Conservation (phyloP, 2,113 vertebrate species). For the Cephalopterus ornatus region DNA sequence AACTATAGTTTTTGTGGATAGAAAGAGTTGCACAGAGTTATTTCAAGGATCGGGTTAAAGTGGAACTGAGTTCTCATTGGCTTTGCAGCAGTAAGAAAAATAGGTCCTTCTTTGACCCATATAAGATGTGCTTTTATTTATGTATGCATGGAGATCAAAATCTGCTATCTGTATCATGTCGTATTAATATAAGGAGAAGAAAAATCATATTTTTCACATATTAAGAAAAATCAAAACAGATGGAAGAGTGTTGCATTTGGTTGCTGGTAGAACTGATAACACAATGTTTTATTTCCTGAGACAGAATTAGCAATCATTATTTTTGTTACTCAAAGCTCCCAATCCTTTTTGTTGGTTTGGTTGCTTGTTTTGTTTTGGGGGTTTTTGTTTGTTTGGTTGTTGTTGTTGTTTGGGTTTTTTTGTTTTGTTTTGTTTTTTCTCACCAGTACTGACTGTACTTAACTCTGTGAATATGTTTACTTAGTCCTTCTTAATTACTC, state of each 20-base stretch:
- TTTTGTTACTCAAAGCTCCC: not conserved
- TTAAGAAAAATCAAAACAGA: not conserved
- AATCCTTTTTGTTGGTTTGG: not conserved
- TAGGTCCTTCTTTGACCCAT: not conserved
- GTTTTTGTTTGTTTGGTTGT: not conserved
- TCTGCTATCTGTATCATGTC: not conserved
- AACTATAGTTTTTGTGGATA: not conserved
- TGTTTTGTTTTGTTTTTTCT: not conserved
- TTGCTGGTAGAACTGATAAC: not conserved
- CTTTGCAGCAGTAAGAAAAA: not conserved
- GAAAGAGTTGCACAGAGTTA: not conserved
- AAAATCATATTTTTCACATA: not conserved
- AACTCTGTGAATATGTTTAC: not conserved
- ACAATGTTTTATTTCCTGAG: not conserved
- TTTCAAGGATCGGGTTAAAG: not conserved
- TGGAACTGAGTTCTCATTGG: not conserved
- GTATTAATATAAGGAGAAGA: not conserved
- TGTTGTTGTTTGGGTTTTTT: not conserved
- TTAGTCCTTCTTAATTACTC: not conserved
- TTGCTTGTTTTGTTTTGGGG: too few relatives aligned
- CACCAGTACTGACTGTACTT: not conserved
- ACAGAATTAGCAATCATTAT: not conserved
- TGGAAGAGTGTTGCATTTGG: not conserved
- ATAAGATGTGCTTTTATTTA: not conserved
- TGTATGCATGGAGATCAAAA: not conserved